These are phyloP conservation scores for Paguma larvata DNA, from an alignment of 2,797 vertebrate genomes.

Conservation along the genomic window DNA sequence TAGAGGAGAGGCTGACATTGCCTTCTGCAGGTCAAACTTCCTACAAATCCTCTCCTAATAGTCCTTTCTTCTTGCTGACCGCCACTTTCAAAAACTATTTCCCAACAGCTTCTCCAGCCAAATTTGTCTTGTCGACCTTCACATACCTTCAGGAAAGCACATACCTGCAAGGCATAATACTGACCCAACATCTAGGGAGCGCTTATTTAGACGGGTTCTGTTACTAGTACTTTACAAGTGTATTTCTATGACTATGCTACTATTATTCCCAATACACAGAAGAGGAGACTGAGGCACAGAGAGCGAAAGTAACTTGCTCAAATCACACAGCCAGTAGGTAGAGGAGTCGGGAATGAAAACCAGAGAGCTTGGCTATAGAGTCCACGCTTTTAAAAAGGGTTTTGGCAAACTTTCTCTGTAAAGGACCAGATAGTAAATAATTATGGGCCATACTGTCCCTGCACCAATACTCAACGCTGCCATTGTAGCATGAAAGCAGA, in stretches of 20 bases:
- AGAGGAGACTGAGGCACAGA: neutral
- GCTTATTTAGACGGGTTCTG: neutral
- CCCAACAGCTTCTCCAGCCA: neutral
- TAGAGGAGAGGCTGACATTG: neutral
- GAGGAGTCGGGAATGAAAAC: neutral
- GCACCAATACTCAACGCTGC: neutral
- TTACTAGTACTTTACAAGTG: neutral
- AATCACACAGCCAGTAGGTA: neutral
- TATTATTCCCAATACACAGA: neutral
- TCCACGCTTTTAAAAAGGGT: neutral
- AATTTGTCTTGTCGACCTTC: neutral
- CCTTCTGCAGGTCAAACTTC: neutral
- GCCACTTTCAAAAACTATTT: neutral
- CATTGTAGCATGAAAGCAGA: neutral
- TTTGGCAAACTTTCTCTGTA: neutral
- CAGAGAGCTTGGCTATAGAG: neutral
- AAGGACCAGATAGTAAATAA: neutral
- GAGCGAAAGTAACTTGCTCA: neutral
- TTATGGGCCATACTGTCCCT: neutral
- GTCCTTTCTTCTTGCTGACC: neutral
- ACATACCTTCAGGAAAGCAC: neutral
- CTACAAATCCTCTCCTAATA: neutral
- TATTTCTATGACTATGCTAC: neutral
- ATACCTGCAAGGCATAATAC: neutral
- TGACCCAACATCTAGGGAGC: neutral